A percentile compares a stretch with the other conserved stretches of the same genome.
Evolutionary conservation across 2,888 invertebrate species (phyloP).

Genomic region (Sympetrum striolatum): DNA sequence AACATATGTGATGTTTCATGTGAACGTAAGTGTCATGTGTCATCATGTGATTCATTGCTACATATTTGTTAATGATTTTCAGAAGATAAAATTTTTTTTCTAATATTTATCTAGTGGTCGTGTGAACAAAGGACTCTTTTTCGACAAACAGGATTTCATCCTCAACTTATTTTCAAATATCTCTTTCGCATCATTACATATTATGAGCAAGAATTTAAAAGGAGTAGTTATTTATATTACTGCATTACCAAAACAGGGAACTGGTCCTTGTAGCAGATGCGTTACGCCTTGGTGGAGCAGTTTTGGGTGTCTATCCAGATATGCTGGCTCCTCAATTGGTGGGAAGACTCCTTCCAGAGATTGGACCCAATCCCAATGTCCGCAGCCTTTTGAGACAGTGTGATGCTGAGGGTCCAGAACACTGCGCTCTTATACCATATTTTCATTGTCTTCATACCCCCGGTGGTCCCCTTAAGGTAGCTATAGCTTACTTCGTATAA

Average conservation of each 20-base stretch:
- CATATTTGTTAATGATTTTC: too few species aligned
- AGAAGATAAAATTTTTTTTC: too few species aligned
- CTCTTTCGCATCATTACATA: neutral
- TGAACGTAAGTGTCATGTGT: too few species aligned
- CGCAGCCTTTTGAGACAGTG: conserved; percentile 89
- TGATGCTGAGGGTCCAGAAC: conserved; percentile 84
- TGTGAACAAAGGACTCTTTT: neutral
- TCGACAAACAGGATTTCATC: neutral
- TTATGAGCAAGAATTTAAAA: neutral
- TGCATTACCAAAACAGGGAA: conserved; percentile 67
- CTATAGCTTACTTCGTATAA: neutral
- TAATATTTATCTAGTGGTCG: too few species aligned
- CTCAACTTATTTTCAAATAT: neutral
- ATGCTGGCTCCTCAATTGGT: conserved; percentile 96
- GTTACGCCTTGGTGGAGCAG: conserved; percentile 90
- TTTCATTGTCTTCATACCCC: conserved; percentile 98
- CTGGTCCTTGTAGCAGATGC: conserved; percentile 93
- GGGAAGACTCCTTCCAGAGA: conserved; percentile 91
- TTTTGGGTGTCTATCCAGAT: conserved; percentile 87
- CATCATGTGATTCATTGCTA: too few species aligned
- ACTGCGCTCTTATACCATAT: conserved; percentile 89
- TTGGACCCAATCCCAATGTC: conserved; percentile 80
- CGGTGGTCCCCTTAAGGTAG: conserved; percentile 94
- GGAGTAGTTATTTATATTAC: neutral
- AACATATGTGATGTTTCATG: too few species aligned